phyloP scores from a whole-genome alignment of 1,140 invertebrate genomes.

The Hyposmocoma kahamanoa region DNA sequence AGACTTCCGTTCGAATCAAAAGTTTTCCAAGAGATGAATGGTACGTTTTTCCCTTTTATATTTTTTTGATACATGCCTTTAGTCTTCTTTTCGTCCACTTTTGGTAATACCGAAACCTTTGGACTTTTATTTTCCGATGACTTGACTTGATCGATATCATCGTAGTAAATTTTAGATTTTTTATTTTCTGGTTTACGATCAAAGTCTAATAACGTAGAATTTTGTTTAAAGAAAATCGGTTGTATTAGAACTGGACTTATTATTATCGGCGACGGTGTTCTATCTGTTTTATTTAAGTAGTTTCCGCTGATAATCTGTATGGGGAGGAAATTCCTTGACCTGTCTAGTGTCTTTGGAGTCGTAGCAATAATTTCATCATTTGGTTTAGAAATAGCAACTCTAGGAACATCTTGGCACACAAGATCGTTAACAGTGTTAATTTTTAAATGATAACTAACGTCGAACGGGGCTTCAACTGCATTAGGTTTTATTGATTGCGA shows the following conservation, averaged over 20 bases:
- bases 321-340: conserved; percentile 39
- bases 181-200: conserved; percentile 13
- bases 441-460: conserved; percentile 64
- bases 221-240: conserved; percentile 44
- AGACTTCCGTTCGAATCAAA: conserved; percentile 36
- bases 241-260: conserved; percentile 59
- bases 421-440: conserved; percentile 38
- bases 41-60: conserved; percentile 37
- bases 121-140: conserved; percentile 18
- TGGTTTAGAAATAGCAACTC: background rate
- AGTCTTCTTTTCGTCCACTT: conserved; percentile 25
- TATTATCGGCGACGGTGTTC: conserved; percentile 40
- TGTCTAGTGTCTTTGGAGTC: conserved; percentile 14
- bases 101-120: background rate
- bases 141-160: conserved; percentile 58
- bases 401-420: background rate
- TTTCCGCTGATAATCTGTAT: conserved; percentile 40
- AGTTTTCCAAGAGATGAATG: conserved; percentile 39
- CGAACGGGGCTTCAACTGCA: conserved; percentile 20
- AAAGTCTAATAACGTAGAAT: conserved; percentile 8
- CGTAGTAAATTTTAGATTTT: conserved; percentile 50
- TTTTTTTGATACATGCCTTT: conserved; percentile 54
- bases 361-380: background rate
- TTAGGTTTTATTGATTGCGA: background rate
- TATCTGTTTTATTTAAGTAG: conserved; percentile 20